Percentiles rank a stretch among this genome's conserved stretches.
phyloP scores from a whole-genome alignment of 2,797 vertebrate species.

The Hoplostethus mediterraneus region DNA sequence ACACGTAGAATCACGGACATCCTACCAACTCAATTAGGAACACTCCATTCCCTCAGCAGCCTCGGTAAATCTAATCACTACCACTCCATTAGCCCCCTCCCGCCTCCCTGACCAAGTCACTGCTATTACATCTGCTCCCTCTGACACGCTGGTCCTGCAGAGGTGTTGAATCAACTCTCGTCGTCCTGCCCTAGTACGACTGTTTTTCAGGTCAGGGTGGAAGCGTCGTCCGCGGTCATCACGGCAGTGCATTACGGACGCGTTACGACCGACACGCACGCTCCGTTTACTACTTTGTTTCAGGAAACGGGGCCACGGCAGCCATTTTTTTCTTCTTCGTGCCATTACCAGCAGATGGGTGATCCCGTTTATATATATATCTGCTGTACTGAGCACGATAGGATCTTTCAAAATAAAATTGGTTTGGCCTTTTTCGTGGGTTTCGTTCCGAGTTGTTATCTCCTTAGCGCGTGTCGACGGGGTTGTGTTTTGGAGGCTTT shows the following conservation, averaged over 20 bases:
- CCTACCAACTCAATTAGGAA: slow-evolving; percentile 70
- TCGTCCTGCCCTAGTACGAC: neutral
- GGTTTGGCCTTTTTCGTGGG: too few relatives aligned
- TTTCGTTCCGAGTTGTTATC: too few relatives aligned
- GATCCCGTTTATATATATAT: too few relatives aligned
- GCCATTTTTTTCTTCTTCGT: too few relatives aligned
- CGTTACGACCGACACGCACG: too few relatives aligned
- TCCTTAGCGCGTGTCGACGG: too few relatives aligned
- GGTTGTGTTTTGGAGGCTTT: too few relatives aligned
- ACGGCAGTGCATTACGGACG: neutral
- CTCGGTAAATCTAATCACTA: slow-evolving; percentile 69
- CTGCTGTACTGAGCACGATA: too few relatives aligned
- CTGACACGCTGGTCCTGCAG: slow-evolving; percentile 49
- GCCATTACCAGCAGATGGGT: too few relatives aligned
- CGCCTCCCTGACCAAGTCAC: slow-evolving; percentile 57
- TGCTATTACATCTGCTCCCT: slow-evolving; percentile 52
- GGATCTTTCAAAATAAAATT: too few relatives aligned
- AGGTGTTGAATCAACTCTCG: slow-evolving; percentile 37
- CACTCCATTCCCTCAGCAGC: slow-evolving; percentile 61
- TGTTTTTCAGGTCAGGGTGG: neutral
- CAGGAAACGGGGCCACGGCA: too few relatives aligned
- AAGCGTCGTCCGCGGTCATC: neutral
- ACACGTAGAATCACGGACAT: slow-evolving; percentile 21
- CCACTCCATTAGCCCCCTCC: slow-evolving; percentile 69
- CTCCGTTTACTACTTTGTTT: neutral